Evolutionary conservation across 2,888 invertebrate species (phyloP).

Genomic region (Ennomos fuscantarius): DNA sequence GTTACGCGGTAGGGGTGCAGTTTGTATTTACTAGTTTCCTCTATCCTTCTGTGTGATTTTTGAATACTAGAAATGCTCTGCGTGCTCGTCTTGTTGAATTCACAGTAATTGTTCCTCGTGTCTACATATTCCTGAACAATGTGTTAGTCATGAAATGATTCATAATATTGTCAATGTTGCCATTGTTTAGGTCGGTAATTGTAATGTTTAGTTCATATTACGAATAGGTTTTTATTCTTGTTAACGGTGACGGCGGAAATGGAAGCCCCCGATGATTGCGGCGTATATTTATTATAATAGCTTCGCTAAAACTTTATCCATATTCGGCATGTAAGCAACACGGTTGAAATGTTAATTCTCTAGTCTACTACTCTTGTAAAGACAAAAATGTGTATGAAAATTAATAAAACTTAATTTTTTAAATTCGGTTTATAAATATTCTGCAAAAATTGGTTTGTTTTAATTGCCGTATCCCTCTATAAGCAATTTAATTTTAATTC

Average conservation of each 20-base stretch:
- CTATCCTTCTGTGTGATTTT: conserved; percentile 4
- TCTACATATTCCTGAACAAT: conserved; percentile 52
- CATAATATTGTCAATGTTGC: conserved; percentile 74
- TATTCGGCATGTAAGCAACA: conserved; percentile 68
- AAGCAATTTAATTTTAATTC: not conserved
- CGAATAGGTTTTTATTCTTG: conserved; percentile 39
- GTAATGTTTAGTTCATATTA: conserved; percentile 58
- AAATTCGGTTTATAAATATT: conserved; percentile 83
- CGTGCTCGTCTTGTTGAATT: conserved; percentile 45
- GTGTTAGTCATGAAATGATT: conserved; percentile 72
- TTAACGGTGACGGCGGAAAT: conserved; percentile 51
- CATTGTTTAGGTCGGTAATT: conserved; percentile 76
- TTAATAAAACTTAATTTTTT: conserved; percentile 77
- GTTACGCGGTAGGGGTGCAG: too few relatives aligned
- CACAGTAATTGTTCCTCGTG: conserved; percentile 34
- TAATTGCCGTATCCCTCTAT: conserved; percentile 10
- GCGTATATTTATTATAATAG: conserved; percentile 59
- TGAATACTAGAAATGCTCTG: conserved; percentile 7
- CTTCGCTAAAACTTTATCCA: conserved; percentile 64
- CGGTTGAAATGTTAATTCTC: conserved; percentile 80
- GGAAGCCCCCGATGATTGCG: conserved; percentile 44
- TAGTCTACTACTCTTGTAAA: conserved; percentile 83
- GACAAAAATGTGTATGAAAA: conserved; percentile 78
- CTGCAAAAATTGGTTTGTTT: conserved; percentile 70
- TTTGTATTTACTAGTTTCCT: too few relatives aligned